These are phyloP conservation scores for Agrochola lota DNA, from an alignment of 2,888 invertebrate genomes.

Conservation along the genomic window DNA sequence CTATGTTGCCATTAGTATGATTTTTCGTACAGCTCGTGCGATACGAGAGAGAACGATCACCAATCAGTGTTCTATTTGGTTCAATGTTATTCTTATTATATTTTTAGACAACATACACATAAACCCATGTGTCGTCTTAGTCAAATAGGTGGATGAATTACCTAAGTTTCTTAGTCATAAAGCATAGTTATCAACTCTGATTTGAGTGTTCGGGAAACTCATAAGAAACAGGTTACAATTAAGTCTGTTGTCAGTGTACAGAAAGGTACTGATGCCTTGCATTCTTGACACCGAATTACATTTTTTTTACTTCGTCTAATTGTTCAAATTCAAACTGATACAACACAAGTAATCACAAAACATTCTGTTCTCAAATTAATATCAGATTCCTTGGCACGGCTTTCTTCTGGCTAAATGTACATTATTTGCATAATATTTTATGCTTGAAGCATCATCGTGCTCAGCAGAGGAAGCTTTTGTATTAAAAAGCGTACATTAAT, in stretches of 20 bases:
- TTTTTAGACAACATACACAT: not conserved
- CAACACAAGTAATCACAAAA: not conserved
- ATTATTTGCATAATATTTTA: conserved; percentile 15
- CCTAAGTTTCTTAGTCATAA: not conserved
- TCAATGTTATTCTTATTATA: not conserved
- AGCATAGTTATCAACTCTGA: too few species aligned
- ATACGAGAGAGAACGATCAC: not conserved
- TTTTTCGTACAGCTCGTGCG: not conserved
- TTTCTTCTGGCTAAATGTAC: not conserved
- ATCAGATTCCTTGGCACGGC: not conserved
- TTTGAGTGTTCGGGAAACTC: not conserved
- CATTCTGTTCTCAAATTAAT: not conserved
- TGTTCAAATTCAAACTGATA: not conserved
- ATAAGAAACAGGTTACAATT: not conserved
- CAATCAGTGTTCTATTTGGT: not conserved
- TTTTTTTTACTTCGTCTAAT: not conserved
- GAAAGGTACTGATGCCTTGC: not conserved
- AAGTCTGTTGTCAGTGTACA: not conserved
- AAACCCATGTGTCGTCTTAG: not conserved
- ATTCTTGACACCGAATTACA: not conserved
- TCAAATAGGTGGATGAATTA: not conserved
- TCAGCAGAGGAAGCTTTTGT: conserved; percentile 25
- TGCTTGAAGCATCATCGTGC: not conserved
- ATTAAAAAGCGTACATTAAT: conserved; percentile 54
- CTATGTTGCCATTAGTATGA: not conserved